A percentile compares a stretch with the other conserved stretches of the same genome.
Evolutionary conservation across 2,113 vertebrate species (phyloP).

Genomic region (Pygoscelis adeliae): DNA sequence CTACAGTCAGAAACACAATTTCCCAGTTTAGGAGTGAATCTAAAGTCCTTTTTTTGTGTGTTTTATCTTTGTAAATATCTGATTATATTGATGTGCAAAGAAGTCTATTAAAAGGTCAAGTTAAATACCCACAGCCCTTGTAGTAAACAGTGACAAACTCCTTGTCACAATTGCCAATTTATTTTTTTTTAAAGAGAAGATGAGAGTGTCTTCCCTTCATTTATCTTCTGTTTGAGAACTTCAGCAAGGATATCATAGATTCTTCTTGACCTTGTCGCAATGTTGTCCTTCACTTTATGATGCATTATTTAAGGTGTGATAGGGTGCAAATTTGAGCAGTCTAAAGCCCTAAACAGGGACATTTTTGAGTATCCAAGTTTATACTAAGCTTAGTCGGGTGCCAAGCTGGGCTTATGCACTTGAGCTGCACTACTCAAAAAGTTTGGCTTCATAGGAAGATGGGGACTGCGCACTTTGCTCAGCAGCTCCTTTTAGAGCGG

Average conservation of each 20-base stretch:
- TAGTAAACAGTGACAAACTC: neutral
- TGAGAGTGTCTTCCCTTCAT: neutral
- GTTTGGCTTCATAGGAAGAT: neutral
- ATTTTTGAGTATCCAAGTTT: neutral
- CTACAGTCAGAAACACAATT: neutral
- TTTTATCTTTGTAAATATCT: neutral
- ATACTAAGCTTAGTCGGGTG: neutral
- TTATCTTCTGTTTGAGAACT: neutral
- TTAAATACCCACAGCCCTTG: neutral
- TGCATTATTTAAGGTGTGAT: neutral
- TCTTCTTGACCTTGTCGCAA: neutral
- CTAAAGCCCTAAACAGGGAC: neutral
- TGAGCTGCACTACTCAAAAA: neutral
- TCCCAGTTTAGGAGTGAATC: neutral
- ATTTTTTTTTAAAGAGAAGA: neutral
- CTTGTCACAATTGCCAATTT: neutral
- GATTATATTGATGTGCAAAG: neutral
- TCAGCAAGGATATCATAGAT: neutral
- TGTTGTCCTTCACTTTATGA: neutral
- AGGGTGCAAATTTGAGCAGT: neutral
- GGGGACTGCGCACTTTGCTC: accelerated
- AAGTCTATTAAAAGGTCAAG: neutral
- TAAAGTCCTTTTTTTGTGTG: neutral
- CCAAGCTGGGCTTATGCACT: neutral
- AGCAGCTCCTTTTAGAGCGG: neutral